Evolutionary conservation across 1,140 invertebrate species (phyloP).

Genomic region (Saccostrea cuccullata): DNA sequence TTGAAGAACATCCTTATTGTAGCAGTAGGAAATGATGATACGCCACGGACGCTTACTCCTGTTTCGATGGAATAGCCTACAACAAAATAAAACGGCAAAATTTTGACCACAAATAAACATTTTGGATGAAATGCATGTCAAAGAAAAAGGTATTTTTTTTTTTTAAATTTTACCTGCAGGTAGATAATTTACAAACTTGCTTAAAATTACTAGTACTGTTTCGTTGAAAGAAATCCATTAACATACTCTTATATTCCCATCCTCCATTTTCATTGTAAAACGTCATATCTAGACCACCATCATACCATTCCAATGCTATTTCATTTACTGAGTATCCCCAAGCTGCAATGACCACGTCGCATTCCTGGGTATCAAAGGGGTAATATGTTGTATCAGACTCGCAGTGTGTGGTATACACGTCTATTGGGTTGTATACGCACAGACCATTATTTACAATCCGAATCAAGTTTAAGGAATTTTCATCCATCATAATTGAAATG

Average conservation of each 20-base stretch:
- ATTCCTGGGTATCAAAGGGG: constrained; percentile 39
- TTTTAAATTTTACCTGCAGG: neutral
- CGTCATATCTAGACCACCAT: neutral
- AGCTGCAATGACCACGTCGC: neutral
- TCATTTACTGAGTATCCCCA: neutral
- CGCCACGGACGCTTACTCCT: neutral
- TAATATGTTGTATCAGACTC: constrained; percentile 23
- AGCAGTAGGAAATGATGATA: neutral
- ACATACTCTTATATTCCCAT: constrained; percentile 27
- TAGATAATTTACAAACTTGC: neutral
- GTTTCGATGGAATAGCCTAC: neutral
- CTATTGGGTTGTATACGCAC: constrained; percentile 11
- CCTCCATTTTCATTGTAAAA: constrained; percentile 41
- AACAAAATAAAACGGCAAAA: neutral
- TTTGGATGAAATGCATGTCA: no score
- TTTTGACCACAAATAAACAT: no score
- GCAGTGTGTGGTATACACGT: neutral
- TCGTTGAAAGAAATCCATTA: neutral
- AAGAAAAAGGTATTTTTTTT: neutral
- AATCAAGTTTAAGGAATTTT: constrained; percentile 31
- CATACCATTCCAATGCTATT: neutral
- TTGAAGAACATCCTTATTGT: neutral
- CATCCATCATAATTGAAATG: constrained; percentile 44
- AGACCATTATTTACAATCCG: neutral
- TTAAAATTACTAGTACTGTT: no score